phyloP scores from a whole-genome alignment of 2,888 invertebrate species.

The Drosophila meridiana region DNA sequence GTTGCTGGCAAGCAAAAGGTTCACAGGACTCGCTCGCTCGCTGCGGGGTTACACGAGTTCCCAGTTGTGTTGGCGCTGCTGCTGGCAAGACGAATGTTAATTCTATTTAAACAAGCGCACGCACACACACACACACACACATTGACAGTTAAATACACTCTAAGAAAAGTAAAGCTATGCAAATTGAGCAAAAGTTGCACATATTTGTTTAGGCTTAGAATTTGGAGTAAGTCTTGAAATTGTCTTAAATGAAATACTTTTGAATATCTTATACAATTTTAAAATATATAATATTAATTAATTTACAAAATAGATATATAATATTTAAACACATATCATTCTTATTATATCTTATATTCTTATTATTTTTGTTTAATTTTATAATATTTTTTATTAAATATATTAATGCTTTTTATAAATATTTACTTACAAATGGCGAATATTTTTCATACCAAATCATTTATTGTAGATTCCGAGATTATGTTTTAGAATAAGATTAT shows the following conservation, averaged over 20 bases:
- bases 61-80: slow-evolving; percentile 43
- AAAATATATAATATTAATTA: no score
- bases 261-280: not conserved
- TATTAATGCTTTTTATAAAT: no score
- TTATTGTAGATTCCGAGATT: no score
- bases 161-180: slow-evolving; percentile 5
- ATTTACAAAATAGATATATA: no score
- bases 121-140: slow-evolving; percentile 48
- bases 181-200: not conserved
- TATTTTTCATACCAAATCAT: no score
- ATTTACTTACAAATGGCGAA: no score
- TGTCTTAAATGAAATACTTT: not conserved
- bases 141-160: slow-evolving; percentile 19
- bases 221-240: not conserved
- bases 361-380: no score
- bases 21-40: slow-evolving; percentile 41
- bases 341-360: no score
- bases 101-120: slow-evolving; percentile 69
- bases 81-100: slow-evolving; percentile 75
- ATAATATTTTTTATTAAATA: no score
- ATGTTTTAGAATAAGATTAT: not conserved
- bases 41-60: slow-evolving; percentile 56
- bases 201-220: not conserved
- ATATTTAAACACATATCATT: no score
- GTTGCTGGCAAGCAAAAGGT: slow-evolving; percentile 67